phyloP scores from a whole-genome alignment of 2,888 invertebrate species.

The Nesidiocoris tenuis region DNA sequence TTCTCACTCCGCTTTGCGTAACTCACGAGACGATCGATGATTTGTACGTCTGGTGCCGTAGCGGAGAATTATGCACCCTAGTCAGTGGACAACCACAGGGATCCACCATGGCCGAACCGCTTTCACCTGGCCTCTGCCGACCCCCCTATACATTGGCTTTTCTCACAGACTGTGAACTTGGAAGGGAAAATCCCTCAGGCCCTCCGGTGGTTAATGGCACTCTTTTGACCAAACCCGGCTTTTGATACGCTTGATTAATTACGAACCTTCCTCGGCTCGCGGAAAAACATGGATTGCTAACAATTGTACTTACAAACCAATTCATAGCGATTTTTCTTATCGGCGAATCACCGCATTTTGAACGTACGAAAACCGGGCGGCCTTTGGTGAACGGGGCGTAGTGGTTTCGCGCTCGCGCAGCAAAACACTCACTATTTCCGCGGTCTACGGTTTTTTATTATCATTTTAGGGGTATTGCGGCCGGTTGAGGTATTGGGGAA shows the following conservation, averaged over 20 bases:
- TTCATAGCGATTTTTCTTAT: conserved; percentile 8
- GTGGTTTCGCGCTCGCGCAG: too few relatives aligned
- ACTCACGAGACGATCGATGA: conserved; percentile 19
- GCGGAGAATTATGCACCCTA: conserved; percentile 21
- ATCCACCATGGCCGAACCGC: background rate
- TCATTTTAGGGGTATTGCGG: too few relatives aligned
- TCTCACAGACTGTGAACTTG: background rate
- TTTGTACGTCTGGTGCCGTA: background rate
- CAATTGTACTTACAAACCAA: conserved; percentile 34
- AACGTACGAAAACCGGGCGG: too few relatives aligned
- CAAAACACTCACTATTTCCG: too few relatives aligned
- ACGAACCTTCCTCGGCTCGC: background rate
- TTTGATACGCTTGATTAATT: too few relatives aligned
- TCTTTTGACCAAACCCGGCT: too few relatives aligned
- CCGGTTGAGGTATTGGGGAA: too few relatives aligned
- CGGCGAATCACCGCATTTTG: background rate
- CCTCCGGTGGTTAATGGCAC: too few relatives aligned
- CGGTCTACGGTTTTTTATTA: too few relatives aligned
- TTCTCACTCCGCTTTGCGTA: conserved; percentile 1
- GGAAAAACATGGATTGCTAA: background rate
- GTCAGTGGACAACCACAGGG: conserved; percentile 22
- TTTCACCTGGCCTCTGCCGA: background rate
- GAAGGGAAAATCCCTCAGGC: too few relatives aligned
- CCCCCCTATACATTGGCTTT: background rate
- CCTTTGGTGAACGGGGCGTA: too few relatives aligned